phyloP scores from a whole-genome alignment of 2,113 vertebrate genomes.

The Narcine bancroftii region DNA sequence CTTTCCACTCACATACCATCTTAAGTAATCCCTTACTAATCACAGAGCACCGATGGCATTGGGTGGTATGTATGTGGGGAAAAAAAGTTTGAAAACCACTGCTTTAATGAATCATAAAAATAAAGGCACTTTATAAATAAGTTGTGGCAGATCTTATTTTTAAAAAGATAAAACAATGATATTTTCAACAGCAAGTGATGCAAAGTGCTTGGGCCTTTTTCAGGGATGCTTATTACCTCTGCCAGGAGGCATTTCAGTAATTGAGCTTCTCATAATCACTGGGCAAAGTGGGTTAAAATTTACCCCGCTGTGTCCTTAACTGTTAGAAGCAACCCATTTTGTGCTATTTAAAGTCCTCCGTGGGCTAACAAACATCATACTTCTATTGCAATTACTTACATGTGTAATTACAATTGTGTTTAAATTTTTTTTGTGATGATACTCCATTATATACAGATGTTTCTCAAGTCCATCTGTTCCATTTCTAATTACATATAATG shows the following conservation, averaged over 20 bases:
- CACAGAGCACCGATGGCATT: too few relatives aligned
- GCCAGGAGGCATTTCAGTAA: neutral
- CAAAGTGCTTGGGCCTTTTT: neutral
- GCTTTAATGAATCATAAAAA: neutral
- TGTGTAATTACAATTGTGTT: neutral
- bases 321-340: neutral
- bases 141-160: neutral
- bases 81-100: too few relatives aligned
- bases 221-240: neutral
- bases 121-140: neutral
- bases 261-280: neutral
- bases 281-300: neutral
- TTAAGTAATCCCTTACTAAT: too few relatives aligned
- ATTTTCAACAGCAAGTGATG: neutral
- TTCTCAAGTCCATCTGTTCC: neutral
- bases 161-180: neutral
- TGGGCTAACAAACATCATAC: neutral
- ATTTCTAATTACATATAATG: neutral
- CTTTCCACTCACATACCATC: too few relatives aligned
- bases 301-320: neutral
- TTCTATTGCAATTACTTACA: neutral
- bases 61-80: too few relatives aligned
- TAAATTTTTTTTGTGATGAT: neutral
- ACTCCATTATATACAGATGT: constrained; percentile 4
- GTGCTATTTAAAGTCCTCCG: neutral